Evolutionary conservation across 2,113 vertebrate genomes (phyloP).

Genomic region (Oxyura jamaicensis): DNA sequence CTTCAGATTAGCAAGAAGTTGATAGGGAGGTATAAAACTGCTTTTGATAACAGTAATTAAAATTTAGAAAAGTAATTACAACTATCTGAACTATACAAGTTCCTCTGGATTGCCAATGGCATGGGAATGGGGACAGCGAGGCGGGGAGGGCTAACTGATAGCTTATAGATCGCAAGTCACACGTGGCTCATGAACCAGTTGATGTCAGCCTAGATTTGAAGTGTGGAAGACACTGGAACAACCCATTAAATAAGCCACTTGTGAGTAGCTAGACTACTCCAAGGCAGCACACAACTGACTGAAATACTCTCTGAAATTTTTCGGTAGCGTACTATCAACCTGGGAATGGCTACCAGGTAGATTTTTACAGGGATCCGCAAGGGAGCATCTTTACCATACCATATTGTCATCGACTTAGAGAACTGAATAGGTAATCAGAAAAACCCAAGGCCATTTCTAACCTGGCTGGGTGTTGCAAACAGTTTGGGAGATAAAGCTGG

Average conservation of each 20-base stretch:
- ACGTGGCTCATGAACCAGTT: neutral
- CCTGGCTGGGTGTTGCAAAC: neutral
- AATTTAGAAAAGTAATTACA: neutral
- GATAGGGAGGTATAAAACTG: neutral
- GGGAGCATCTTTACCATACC: neutral
- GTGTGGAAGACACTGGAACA: neutral
- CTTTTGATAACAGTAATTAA: conserved; percentile 31
- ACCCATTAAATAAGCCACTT: neutral
- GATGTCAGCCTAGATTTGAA: neutral
- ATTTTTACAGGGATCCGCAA: neutral
- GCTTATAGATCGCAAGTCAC: neutral
- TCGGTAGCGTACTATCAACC: neutral
- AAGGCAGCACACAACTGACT: accelerated
- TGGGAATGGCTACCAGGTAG: neutral
- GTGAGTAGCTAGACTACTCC: neutral
- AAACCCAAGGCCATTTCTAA: neutral
- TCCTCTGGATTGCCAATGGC: neutral
- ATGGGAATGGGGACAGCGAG: neutral
- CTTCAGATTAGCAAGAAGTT: neutral
- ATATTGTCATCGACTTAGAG: neutral
- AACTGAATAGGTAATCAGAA: neutral
- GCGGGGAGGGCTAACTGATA: neutral
- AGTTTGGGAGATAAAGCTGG: neutral
- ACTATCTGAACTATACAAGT: neutral
- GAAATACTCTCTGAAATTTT: neutral